Base-by-base conservation (phyloP, 2,888 invertebrate species). In the Stratiomys singularior region DNA sequence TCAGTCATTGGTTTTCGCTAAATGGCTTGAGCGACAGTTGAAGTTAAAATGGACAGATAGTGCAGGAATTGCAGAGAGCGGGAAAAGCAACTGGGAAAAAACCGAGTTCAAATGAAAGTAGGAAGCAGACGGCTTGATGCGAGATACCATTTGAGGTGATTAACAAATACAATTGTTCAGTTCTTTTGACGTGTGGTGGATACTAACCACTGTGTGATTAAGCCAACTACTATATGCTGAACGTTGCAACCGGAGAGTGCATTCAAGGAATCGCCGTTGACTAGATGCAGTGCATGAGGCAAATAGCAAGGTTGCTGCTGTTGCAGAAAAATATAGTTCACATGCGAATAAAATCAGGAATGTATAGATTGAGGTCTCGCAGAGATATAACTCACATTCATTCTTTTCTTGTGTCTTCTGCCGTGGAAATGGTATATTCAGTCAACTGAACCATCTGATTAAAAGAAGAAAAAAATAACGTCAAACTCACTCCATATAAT, bases 71-170 rank as follows among this genome's bases (percentile, higher is more conserved):
- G 28, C 7, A 67, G 5, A 71, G n/a, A 71, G 25, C 25, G 1
- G 30, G 47, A 47, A 15, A 25, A 13, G 23, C 3, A 44, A 28
- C 15, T 7, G 56, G 27, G 18, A 56, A 56, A n/a, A n/a, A n/a
- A n/a, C n/a, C n/a, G n/a, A 11, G 46, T 4, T 66, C 30, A 44
- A 66, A 66, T 66, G 66, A 69, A 69, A 69, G 69, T 69, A 47
- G 69, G 69, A 69, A 74, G 72, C 60, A 44, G 30, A 74, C 30
- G 58, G 52, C 25, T 21, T 58, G 60, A 37, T 74, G 60, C 37
- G 13, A 74, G 60, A 74, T 74, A 74, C 37, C 60, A 74, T 74
- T 74, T 58, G 58, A 74, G 74, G 74, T 74, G 74, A 74, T 74
- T 74, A 74, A 74, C 74, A 60, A 60, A 74, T 60, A 60, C 74